phyloP scores from a whole-genome alignment of 2,797 vertebrate species.

The Cryptoprocta ferox region DNA sequence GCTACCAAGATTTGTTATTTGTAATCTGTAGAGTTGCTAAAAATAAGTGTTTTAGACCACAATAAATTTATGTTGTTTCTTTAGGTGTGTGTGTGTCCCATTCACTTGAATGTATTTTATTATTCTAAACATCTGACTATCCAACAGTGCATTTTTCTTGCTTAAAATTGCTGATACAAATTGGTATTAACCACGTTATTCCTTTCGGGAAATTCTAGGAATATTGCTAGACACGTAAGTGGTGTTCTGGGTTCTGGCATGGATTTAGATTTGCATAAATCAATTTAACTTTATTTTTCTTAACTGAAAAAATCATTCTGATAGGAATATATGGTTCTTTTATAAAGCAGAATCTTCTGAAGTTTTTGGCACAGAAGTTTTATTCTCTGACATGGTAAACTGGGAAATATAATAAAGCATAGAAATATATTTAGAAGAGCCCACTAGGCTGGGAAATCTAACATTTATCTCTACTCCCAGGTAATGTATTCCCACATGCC shows the following conservation, averaged over 20 bases:
- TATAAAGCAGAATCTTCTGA: neutral
- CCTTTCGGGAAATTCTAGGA: conserved; percentile 43
- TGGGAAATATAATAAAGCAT: neutral
- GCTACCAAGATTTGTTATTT: neutral
- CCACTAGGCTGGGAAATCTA: neutral
- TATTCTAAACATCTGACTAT: neutral
- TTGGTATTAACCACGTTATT: conserved; percentile 23
- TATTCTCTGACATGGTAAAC: neutral
- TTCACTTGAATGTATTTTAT: neutral
- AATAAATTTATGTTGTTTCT: conserved; percentile 59
- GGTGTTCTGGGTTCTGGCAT: conserved; percentile 51
- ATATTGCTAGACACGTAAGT: conserved; percentile 42
- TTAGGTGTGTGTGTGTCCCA: neutral
- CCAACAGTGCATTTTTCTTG: conserved; percentile 37
- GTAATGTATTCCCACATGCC: neutral
- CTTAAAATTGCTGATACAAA: conserved; percentile 63
- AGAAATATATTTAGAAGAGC: neutral
- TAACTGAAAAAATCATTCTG: neutral
- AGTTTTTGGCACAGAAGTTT: neutral
- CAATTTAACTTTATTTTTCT: neutral
- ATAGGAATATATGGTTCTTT: neutral
- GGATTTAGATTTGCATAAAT: conserved; percentile 60
- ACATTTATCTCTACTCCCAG: neutral
- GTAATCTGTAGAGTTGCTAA: conserved; percentile 32
- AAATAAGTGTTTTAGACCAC: conserved; percentile 50